phyloP scores from a whole-genome alignment of 2,113 vertebrate species.

The Coturnix japonica region DNA sequence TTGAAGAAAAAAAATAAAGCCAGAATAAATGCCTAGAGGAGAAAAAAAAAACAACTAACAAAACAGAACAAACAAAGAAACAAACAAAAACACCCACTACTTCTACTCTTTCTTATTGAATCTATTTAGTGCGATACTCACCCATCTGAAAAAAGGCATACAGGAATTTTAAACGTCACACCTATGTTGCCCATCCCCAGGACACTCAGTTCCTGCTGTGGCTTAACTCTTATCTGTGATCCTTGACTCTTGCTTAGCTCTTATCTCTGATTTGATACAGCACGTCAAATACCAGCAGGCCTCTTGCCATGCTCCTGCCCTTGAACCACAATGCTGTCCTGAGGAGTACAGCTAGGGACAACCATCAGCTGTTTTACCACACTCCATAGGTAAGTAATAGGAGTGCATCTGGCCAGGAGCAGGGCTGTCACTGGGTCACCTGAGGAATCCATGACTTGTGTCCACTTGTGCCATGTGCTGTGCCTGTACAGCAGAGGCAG shows the following conservation, averaged over 20 bases:
- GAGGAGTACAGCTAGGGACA: background rate
- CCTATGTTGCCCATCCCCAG: background rate
- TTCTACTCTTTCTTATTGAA: background rate
- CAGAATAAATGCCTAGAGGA: background rate
- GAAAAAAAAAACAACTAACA: no score
- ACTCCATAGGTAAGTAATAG: accelerated
- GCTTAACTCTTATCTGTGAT: background rate
- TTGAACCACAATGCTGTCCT: accelerated
- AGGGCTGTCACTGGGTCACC: background rate
- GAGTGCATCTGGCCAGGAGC: accelerated
- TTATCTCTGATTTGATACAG: background rate
- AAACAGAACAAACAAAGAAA: no score
- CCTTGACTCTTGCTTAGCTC: background rate
- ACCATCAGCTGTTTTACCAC: background rate
- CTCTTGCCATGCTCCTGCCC: accelerated
- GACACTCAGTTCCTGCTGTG: background rate
- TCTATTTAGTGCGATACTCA: background rate
- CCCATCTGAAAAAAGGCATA: background rate
- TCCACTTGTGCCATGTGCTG: accelerated
- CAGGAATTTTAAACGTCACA: background rate
- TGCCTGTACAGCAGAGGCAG: background rate
- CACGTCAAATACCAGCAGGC: background rate
- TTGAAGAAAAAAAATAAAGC: background rate
- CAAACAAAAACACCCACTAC: background rate
- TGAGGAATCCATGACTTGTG: background rate